A percentile compares a stretch with the other conserved stretches of the same genome.
Conservation (phyloP, 2,113 vertebrate genomes). For the Polypterus senegalus region DNA sequence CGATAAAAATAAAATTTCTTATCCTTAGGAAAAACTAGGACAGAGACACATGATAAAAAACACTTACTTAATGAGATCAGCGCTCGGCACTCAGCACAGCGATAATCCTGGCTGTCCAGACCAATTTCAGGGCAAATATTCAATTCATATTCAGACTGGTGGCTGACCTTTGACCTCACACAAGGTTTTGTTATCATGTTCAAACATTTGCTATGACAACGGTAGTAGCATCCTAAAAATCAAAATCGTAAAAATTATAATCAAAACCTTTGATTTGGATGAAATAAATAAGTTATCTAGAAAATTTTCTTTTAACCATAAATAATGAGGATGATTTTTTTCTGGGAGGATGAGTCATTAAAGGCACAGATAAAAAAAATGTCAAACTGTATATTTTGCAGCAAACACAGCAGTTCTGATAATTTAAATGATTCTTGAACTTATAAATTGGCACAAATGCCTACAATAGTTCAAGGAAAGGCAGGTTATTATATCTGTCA, state of each 20-base stretch:
- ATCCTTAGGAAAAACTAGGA: no score
- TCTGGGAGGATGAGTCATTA: background rate
- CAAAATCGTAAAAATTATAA: background rate
- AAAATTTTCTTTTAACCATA: background rate
- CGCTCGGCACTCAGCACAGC: constrained; percentile 80
- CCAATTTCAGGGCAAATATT: constrained; percentile 88
- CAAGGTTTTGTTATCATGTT: constrained; percentile 82
- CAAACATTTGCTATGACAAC: constrained; percentile 94
- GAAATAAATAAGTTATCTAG: no score
- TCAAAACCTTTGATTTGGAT: no score
- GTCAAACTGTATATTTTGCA: no score
- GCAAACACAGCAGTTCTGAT: no score
- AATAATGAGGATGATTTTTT: background rate
- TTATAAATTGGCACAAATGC: no score
- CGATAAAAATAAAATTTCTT: no score
- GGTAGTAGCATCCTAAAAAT: constrained; percentile 80
- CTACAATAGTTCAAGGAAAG: no score
- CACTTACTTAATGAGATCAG: constrained; percentile 83
- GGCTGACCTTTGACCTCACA: constrained; percentile 88
- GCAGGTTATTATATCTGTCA: no score
- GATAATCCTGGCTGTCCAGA: constrained; percentile 87
- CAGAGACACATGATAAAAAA: background rate
- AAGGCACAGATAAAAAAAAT: no score
- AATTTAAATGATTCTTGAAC: no score
- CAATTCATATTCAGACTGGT: constrained; percentile 87